Evolutionary conservation across 2,888 invertebrate genomes (phyloP), one percentile per base, ranked within the genome.

Genomic region (Melolontha melolontha): DNA sequence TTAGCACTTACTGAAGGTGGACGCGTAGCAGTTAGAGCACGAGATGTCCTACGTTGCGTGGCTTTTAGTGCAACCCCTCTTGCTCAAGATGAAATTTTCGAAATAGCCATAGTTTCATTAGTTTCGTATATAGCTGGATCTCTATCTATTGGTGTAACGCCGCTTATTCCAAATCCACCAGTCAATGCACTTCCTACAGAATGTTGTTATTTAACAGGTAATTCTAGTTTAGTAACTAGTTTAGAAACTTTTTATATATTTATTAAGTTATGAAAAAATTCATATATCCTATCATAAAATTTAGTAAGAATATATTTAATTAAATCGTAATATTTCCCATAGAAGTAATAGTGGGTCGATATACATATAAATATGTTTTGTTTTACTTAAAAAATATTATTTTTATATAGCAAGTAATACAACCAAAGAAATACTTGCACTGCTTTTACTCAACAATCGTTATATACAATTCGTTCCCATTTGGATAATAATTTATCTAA

Each of bases 111-210:
- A 64, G 82, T 87, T 69, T 87, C 89, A 74, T 85, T 90, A 68
- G 87, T 87, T 51, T 83, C 85, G 4, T 87, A 89, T 64, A 90
- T 89, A 84, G 89, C 90, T 66, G 95, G 95, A 7, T 90, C 90
- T 40, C 84, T 96, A 52, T 89, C 89, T 69, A 88, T 96, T 80
- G 96, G 96, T 0, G 88, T 96, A 8, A 91, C 95, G 0, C 89
- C 90, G 76, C 84, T 88, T 1, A 78, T 76, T 34, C 82, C 82
- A 75, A 82, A 68, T 57, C 91, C 92, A 1, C 86, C 89, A 1
- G 87, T 88, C 17, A 86, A 91, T 34, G 86, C 86, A 7, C 85
- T 93, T 72, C 91, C 92, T 0, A 87, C 88, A 7, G 92, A 90
- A 78, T 89, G 90, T 1, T 91, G 91, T 78, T 91, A 89, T 76